A percentile compares a stretch with the other conserved stretches of the same genome.
Evolutionary conservation across 1,140 invertebrate genomes (phyloP).

Genomic region (Wasmannia auropunctata): DNA sequence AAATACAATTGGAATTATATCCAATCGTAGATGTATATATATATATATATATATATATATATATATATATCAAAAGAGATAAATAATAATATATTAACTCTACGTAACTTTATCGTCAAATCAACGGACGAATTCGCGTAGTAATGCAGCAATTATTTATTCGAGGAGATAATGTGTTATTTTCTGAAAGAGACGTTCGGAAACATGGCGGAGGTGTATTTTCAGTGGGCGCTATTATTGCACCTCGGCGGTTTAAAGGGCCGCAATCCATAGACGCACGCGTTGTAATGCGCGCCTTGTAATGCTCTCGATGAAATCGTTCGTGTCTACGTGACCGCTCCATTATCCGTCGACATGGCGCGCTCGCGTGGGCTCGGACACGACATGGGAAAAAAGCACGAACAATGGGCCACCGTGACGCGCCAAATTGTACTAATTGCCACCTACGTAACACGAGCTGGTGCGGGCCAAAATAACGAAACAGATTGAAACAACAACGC

Average conservation of each 20-base stretch:
- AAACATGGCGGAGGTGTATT: background rate
- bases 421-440: constrained; percentile 57
- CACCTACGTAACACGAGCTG: constrained; percentile 51
- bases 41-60: too few species aligned
- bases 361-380: constrained; percentile 37
- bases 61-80: background rate
- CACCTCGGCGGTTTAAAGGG: background rate
- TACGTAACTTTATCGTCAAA: background rate
- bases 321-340: background rate
- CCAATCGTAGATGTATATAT: background rate
- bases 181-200: background rate
- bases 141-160: background rate
- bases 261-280: background rate
- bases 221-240: background rate
- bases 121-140: background rate
- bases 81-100: constrained; percentile 18
- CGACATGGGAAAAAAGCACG: constrained; percentile 53
- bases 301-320: constrained; percentile 2
- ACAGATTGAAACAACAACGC: constrained; percentile 41
- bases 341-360: constrained; percentile 48
- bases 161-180: background rate
- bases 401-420: constrained; percentile 50
- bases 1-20: constrained; percentile 10
- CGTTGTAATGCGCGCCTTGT: background rate
- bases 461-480: constrained; percentile 52